Evolutionary conservation across 2,797 vertebrate genomes (phyloP).

Genomic region (Tauraco hartlaubi): DNA sequence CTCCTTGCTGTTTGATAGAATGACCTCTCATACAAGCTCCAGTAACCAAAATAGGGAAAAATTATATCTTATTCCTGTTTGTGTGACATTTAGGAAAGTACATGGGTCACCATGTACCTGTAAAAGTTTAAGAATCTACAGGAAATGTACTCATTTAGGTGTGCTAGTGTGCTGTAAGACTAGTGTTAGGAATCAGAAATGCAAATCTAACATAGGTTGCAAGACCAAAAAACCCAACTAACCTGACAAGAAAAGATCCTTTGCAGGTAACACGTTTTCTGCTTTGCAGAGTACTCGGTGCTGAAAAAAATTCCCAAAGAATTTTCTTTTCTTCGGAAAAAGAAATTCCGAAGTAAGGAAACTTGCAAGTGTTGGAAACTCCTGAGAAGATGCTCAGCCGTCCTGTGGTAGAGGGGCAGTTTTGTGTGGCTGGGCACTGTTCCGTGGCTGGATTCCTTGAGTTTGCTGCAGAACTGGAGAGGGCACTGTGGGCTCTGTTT

Average conservation of each 20-base stretch:
- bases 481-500: constrained; percentile 68
- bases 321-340: neutral
- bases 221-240: neutral
- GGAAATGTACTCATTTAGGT: neutral
- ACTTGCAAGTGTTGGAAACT: neutral
- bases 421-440: neutral
- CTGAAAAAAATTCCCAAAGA: no score
- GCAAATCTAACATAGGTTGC: neutral
- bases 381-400: neutral
- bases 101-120: neutral
- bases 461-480: constrained; percentile 59
- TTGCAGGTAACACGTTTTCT: neutral
- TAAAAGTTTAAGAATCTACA: neutral
- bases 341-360: neutral
- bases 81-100: neutral
- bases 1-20: neutral
- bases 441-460: neutral
- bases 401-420: neutral
- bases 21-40: neutral
- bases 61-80: neutral
- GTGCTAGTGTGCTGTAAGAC: neutral
- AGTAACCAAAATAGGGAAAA: neutral
- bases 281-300: neutral
- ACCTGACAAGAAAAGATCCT: neutral
- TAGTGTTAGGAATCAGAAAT: neutral